Evolutionary conservation across 1,140 invertebrate species (phyloP).

Genomic region (Monomorium pharaonis): DNA sequence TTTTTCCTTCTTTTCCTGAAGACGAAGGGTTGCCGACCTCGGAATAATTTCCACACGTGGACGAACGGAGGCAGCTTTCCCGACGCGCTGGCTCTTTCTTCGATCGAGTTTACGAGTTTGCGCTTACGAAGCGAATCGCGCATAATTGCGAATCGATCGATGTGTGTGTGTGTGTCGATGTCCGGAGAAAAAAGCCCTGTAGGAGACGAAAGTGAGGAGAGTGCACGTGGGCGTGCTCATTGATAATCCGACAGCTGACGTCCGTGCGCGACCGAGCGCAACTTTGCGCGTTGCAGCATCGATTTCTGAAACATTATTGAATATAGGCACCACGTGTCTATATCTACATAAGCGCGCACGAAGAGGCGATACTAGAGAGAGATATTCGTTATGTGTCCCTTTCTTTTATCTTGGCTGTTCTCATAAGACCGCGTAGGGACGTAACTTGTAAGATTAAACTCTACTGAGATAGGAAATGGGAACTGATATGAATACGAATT

Average conservation of each 20-base stretch:
- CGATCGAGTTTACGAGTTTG: slow-evolving; percentile 55
- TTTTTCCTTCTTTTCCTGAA: not conserved
- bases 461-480: not conserved
- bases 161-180: slow-evolving; percentile 12
- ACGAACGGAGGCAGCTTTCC: slow-evolving; percentile 61
- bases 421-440: not conserved
- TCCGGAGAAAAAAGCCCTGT: slow-evolving; percentile 22
- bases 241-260: slow-evolving; percentile 73
- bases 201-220: slow-evolving; percentile 5
- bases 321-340: not conserved
- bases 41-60: slow-evolving; percentile 64
- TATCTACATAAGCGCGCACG: not conserved
- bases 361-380: not conserved
- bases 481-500: slow-evolving; percentile 3
- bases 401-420: not conserved
- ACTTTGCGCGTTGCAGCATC: slow-evolving; percentile 1
- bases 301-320: not conserved
- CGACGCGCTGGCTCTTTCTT: slow-evolving; percentile 52
- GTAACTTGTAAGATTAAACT: not conserved
- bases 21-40: slow-evolving; percentile 25
- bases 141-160: slow-evolving; percentile 66
- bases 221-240: slow-evolving; percentile 75
- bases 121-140: slow-evolving; percentile 58
- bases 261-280: slow-evolving; percentile 62
- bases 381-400: not conserved